Percentiles rank a stretch among this genome's conserved stretches.
Conservation (phyloP, 2,113 vertebrate genomes). For the Argyrosomus japonicus region DNA sequence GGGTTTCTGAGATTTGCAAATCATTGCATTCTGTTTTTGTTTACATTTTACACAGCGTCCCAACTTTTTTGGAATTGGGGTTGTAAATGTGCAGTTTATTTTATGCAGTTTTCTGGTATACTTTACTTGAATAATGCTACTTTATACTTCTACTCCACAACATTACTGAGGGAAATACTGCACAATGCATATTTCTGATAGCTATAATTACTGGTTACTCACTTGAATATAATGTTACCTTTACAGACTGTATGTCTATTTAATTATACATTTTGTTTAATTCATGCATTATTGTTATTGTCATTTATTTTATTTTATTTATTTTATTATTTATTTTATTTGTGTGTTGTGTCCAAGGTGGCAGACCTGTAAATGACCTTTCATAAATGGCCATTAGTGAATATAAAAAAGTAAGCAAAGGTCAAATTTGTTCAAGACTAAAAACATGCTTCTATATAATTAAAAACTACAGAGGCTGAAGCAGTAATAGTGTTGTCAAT, state of each 20-base stretch:
- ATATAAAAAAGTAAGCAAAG: neutral
- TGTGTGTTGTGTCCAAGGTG: neutral
- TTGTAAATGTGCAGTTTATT: too few relatives aligned
- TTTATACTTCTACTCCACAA: neutral
- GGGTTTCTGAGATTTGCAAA: too few relatives aligned
- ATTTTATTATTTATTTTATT: too few relatives aligned
- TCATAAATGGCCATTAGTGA: neutral
- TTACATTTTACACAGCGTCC: too few relatives aligned
- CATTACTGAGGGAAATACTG: neutral
- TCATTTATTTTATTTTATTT: too few relatives aligned
- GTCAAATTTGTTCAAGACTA: neutral
- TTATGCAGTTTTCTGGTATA: neutral
- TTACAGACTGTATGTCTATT: too few relatives aligned
- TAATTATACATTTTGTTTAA: too few relatives aligned
- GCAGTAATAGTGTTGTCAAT: neutral
- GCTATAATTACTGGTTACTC: too few relatives aligned
- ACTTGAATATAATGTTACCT: too few relatives aligned
- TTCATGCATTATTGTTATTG: too few relatives aligned
- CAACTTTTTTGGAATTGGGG: too few relatives aligned
- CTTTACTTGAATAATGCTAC: neutral
- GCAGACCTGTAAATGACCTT: neutral
- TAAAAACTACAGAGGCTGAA: neutral
- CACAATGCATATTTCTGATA: neutral
- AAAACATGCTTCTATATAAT: neutral
- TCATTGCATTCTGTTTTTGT: too few relatives aligned